Base-by-base conservation (phyloP, 2,113 vertebrate species). In the Drymodes brunneopygia region DNA sequence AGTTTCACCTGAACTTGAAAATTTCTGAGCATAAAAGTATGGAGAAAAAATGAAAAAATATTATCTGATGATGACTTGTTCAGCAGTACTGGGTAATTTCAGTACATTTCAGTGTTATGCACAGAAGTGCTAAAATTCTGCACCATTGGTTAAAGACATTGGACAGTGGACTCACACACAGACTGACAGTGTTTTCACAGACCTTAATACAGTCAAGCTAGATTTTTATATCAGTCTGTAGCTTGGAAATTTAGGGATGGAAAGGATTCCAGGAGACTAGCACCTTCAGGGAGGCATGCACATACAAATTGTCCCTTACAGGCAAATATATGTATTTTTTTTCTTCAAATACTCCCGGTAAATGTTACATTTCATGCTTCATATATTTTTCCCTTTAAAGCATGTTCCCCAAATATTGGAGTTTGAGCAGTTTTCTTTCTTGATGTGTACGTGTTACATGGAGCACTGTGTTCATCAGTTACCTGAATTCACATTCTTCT, bases 81-180 rank as follows among this genome's bases (percentile, higher is more conserved):
- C 58, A 74, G 8, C 11, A 56, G 3, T 33, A 42, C 9, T 44
- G 12, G 3, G 1, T 29, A 61, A 40, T 66, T 88, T 79, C 56
- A 53, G 18, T 62, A 9, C 0, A 2, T 56, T 70, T 31, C 22
- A 58, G 3, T n/a, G 79, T 80, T 54, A 23, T 29, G 19, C 18
- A 57, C 2, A 7, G 18, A 82, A 82, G 74, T 29, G 5, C 2
- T 79, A 12, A 44, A 88, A 82, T 19, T 77, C 25, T 25, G 2
- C 22, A 36, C 12, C 0, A 9, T 40, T 44, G 4, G 0, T 62
- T 85, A 58, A 58, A 75, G 35, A n/a, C 4, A 36, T 9, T 53
- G 6, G 21, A 9, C 1, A 7, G 4, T 48, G 2, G 31, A 62
- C 14, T 47, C 3, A 10, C 19, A 10, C 19, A 15, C 10, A 40